These are phyloP conservation scores for Columba guinea DNA, from an alignment of 2,797 vertebrate species.

Conservation along the genomic window DNA sequence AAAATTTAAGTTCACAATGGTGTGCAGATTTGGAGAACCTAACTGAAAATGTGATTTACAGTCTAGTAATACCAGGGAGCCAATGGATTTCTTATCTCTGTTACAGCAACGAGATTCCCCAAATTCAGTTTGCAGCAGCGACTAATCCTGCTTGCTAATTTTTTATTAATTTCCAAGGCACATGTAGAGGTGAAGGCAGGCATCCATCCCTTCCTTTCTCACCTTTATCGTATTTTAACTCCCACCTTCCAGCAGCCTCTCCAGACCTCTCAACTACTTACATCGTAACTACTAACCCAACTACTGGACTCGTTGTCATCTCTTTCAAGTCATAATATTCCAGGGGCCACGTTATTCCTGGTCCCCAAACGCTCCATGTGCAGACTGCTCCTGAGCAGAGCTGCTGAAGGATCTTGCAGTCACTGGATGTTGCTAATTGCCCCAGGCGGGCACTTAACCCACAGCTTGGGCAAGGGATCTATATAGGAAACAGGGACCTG, in stretches of 20 bases:
- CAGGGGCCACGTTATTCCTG: not conserved
- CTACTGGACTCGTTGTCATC: fast-evolving
- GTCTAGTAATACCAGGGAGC: not conserved
- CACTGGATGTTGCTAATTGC: not conserved
- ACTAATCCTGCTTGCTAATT: not conserved
- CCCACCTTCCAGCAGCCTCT: not conserved
- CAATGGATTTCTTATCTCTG: not conserved
- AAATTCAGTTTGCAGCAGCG: not conserved
- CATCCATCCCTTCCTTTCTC: not conserved
- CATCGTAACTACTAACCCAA: not conserved
- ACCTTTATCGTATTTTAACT: not conserved
- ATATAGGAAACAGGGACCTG: not conserved
- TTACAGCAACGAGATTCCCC: not conserved
- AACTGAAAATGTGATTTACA: not conserved
- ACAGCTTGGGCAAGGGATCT: not conserved
- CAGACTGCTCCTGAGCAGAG: not conserved
- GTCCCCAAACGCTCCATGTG: fast-evolving
- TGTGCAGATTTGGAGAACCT: not conserved
- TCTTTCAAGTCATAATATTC: not conserved
- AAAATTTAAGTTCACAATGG: not conserved
- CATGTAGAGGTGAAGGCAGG: fast-evolving
- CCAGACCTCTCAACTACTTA: not conserved
- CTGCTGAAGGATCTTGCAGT: not conserved
- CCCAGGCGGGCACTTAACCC: not conserved
- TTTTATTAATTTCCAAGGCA: not conserved